Conservation (phyloP, 2,113 vertebrate species). For the Galeopterus variegatus region DNA sequence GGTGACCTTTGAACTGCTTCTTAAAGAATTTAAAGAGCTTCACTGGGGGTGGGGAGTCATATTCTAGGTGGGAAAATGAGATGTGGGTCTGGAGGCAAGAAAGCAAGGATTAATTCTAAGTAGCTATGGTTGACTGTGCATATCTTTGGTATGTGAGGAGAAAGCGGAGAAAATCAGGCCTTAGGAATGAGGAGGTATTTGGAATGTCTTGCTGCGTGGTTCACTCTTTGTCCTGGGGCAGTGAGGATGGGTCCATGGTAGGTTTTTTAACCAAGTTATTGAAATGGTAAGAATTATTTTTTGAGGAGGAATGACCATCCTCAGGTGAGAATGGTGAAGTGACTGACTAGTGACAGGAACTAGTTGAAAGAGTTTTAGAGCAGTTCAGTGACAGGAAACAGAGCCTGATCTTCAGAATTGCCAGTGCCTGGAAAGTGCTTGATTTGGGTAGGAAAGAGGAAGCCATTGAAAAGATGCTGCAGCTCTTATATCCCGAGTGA, state of each 20-base stretch:
- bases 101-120: background rate
- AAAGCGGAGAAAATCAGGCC: background rate
- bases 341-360: background rate
- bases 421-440: background rate
- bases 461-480: background rate
- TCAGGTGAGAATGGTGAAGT: background rate
- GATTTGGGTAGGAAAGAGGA: background rate
- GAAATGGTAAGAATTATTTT: background rate
- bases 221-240: background rate
- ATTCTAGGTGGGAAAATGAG: background rate
- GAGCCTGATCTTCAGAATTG: background rate
- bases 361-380: background rate
- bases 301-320: background rate
- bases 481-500: background rate
- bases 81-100: background rate
- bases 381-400: background rate
- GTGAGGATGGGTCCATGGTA: background rate
- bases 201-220: accelerated
- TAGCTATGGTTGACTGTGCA: background rate
- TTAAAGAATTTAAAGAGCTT: constrained; percentile 23
- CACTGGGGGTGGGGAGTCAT: background rate
- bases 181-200: background rate
- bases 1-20: background rate
- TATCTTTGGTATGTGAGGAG: background rate
- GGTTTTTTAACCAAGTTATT: background rate